These are phyloP conservation scores for Ligdia adustata DNA, from an alignment of 2,888 invertebrate species.

Conservation along the genomic window DNA sequence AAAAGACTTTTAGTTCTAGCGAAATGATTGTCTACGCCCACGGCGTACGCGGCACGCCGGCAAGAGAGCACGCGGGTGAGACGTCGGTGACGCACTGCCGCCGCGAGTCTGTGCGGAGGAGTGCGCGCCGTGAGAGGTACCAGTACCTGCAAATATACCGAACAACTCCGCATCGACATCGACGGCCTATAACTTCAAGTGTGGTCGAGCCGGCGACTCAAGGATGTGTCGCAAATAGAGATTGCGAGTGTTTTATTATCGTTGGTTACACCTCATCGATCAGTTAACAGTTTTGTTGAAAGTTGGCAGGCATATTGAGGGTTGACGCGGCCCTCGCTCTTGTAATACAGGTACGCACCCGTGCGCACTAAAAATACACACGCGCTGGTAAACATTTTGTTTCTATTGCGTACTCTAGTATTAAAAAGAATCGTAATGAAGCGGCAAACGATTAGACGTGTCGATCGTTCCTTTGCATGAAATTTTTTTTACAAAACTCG, in stretches of 20 bases:
- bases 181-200: constrained; percentile 33
- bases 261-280: constrained; percentile 62
- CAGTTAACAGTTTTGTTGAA: constrained; percentile 61
- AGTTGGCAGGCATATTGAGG: constrained; percentile 62
- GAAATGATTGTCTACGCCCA: constrained; percentile 73
- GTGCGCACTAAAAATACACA: constrained; percentile 48
- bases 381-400: constrained; percentile 20
- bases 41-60: constrained; percentile 51
- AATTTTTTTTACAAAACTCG: constrained; percentile 33
- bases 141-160: constrained; percentile 70
- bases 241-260: constrained; percentile 58
- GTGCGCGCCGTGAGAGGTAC: constrained; percentile 64
- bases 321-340: constrained; percentile 49
- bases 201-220: constrained; percentile 27
- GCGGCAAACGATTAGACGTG: not conserved
- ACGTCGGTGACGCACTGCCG: constrained; percentile 60
- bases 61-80: constrained; percentile 57
- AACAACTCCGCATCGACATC: constrained; percentile 41
- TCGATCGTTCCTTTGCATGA: not conserved
- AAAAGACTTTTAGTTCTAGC: constrained; percentile 65
- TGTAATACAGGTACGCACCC: constrained; percentile 55
- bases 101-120: constrained; percentile 47
- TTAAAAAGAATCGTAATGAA: too few species aligned
- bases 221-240: constrained; percentile 55
- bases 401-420: not conserved